phyloP scores from a whole-genome alignment of 1,140 invertebrate genomes.

The Apis mellifera region Amel_HAv3.1 CM009933.2:6832001-6832500 shows the following conservation, averaged over 20 bases:
- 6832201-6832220: too few relatives aligned
- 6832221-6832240: background rate
- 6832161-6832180: too few relatives aligned
- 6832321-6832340: background rate
- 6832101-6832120: too few relatives aligned
- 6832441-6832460: background rate
- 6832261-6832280: background rate
- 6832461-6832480: background rate
- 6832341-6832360: background rate
- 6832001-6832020: too few relatives aligned
- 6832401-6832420: background rate
- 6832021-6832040: too few relatives aligned
- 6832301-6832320: too few relatives aligned
- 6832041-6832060: too few relatives aligned
- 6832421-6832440: background rate
- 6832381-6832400: background rate
- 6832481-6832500: too few relatives aligned
- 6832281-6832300: background rate
- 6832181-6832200: background rate
- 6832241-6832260: background rate
- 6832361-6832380: slow-evolving; percentile 15
- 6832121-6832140: too few relatives aligned
- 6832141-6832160: too few relatives aligned
- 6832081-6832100: too few relatives aligned
- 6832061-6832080: too few relatives aligned